These are phyloP conservation scores for Dissostichus mawsoni DNA, from an alignment of 2,113 vertebrate species.

Conservation along the genomic window DNA sequence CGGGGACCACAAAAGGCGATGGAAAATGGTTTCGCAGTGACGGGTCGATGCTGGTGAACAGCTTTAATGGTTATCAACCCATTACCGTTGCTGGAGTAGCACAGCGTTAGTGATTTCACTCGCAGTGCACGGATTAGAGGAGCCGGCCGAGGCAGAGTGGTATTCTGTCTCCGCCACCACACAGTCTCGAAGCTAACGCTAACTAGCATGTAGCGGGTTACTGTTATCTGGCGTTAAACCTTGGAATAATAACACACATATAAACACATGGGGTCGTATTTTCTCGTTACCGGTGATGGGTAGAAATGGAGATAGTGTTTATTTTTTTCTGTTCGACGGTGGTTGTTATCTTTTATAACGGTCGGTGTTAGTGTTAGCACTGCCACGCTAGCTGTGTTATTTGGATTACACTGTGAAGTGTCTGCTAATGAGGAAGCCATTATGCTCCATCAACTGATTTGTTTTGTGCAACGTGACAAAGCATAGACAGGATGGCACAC, in stretches of 20 bases:
- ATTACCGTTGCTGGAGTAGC: not conserved
- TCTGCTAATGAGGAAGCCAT: slow-evolving; percentile 74
- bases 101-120: slow-evolving; percentile 12
- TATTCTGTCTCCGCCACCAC: slow-evolving; percentile 45
- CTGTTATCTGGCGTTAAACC: slow-evolving; percentile 9
- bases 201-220: slow-evolving; percentile 61
- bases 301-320: fast-evolving
- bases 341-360: not conserved
- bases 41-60: not conserved
- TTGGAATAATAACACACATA: not conserved
- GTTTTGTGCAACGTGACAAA: slow-evolving; percentile 69
- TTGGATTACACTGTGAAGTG: slow-evolving; percentile 55
- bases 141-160: slow-evolving; percentile 64
- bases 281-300: not conserved
- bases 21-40: slow-evolving; percentile 2
- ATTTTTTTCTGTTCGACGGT: not conserved
- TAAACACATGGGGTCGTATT: not conserved
- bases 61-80: not conserved
- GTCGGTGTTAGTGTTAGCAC: slow-evolving; percentile 30
- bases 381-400: slow-evolving; percentile 60
- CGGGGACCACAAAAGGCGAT: slow-evolving; percentile 54
- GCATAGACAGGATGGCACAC: slow-evolving; percentile 41
- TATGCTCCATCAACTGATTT: slow-evolving; percentile 59
- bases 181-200: slow-evolving; percentile 65
- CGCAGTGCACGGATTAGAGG: slow-evolving; percentile 50